Base-by-base conservation (phyloP, 2,113 vertebrate species). In the Martes martes region DNA sequence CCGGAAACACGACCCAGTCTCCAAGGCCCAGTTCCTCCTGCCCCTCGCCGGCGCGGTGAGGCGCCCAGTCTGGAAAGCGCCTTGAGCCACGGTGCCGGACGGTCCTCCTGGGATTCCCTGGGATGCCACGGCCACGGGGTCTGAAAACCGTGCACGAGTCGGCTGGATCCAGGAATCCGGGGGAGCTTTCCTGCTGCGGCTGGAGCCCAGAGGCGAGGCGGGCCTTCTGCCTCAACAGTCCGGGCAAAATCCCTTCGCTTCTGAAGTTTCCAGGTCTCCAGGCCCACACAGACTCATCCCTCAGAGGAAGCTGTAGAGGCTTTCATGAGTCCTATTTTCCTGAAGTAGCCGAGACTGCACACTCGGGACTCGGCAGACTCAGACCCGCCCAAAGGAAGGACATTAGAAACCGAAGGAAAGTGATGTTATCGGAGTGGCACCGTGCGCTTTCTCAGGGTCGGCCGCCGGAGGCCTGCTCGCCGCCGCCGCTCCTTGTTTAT, bases 101-200 rank as follows among this genome's bases (percentile, higher is more conserved):
- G 33, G 16, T 8, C 33, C 16, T 19, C n/a, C 67, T 19, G 67
- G 16, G 33, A 69, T 19, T 28, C 47, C 69, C 11, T 0, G 21
- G 18, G 31, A 57, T 11, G 33, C 55, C 23, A 1, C 0, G 5
- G 4, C 11, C 42, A 19, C 6, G 1, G 9, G 24, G 0, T 50
- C 45, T 5, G 63, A 42, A 50, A n/a, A 11, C 21, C 1, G 3
- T 21, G 67, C 13, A 10, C 31, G 3, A 0, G 11, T 9, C 33
- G 10, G 31, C 63, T 16, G 63, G 6, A 3, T 33, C 63, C 63
- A 33, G 31, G 31, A 16, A 31, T 6, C n/a, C 57, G 8, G 52
- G 7, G 39, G 1, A 7, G 14, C 5, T 47, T 6, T 67, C 47
- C 31, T 4, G 21, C 1, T 0, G 3, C 0, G 21, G 23, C 19